These are phyloP conservation scores for Neocrepidodera transversa DNA, from an alignment of 2,888 invertebrate genomes.

Conservation along the genomic window DNA sequence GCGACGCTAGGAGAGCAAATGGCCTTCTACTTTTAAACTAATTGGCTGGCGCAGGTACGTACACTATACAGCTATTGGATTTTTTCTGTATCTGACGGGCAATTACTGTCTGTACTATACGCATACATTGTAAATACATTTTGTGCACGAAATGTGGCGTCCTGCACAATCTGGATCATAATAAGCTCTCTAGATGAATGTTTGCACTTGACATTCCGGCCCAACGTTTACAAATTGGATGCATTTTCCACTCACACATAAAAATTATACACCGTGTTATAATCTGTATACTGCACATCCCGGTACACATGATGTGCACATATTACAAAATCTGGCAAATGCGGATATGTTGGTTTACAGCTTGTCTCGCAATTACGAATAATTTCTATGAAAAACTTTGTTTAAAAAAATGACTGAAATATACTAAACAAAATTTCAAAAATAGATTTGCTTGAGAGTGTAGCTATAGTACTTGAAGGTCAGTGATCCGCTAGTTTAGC, in stretches of 20 bases:
- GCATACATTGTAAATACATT: constrained; percentile 23
- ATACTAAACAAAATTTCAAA: no score
- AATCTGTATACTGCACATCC: constrained; percentile 14
- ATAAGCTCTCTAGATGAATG: constrained; percentile 28
- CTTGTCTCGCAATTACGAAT: no score
- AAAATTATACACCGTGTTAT: constrained; percentile 13
- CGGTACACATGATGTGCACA: no score
- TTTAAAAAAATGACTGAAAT: no score
- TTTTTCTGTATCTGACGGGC: not conserved
- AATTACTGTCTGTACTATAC: constrained; percentile 16
- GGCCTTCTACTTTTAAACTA: constrained; percentile 4
- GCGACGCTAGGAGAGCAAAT: constrained; percentile 7
- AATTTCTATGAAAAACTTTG: no score
- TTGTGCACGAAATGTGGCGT: constrained; percentile 8
- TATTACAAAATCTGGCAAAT: constrained; percentile 13
- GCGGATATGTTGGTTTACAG: no score
- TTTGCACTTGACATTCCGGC: constrained; percentile 29
- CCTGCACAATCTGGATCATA: constrained; percentile 31
- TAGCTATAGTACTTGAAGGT: no score
- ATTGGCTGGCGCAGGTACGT: constrained; percentile 3
- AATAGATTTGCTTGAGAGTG: no score
- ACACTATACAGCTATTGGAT: no score
- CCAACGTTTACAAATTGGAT: constrained; percentile 24
- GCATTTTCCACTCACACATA: constrained; percentile 20
- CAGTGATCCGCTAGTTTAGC: no score